Conservation (phyloP, 2,888 invertebrate species). For the Gordius sp. region DNA sequence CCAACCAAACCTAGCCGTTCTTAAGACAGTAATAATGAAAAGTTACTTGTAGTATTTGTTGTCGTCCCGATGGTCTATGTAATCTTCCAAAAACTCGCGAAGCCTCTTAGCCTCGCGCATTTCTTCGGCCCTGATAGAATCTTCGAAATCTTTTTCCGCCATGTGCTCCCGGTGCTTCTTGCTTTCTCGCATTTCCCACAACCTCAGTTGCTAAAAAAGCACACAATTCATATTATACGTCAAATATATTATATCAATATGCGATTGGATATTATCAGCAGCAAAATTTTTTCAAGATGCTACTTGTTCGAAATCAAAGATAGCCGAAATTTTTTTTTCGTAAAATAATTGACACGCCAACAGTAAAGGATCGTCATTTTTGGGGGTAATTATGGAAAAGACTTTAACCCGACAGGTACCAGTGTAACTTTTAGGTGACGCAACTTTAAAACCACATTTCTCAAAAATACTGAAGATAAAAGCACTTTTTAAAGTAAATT, state of each 20-base stretch:
- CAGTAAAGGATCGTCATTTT: neutral
- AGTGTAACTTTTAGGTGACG: no score
- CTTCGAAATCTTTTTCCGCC: slow-evolving; percentile 55
- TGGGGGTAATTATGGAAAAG: neutral
- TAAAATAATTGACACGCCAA: neutral
- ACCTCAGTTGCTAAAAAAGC: slow-evolving; percentile 30
- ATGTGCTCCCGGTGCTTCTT: slow-evolving; percentile 68
- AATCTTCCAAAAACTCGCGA: slow-evolving; percentile 91
- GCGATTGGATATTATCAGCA: no score
- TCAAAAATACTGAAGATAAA: no score
- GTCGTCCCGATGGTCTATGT: slow-evolving; percentile 90
- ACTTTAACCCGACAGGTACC: neutral
- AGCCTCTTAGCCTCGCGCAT: slow-evolving; percentile 59
- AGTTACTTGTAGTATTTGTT: slow-evolving; percentile 68
- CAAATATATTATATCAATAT: no score
- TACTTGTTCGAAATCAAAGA: no score
- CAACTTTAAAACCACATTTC: no score
- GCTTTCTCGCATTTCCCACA: slow-evolving; percentile 66
- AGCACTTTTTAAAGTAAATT: no score
- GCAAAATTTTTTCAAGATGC: no score
- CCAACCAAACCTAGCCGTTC: no score
- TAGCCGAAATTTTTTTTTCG: no score
- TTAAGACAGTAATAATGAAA: slow-evolving; percentile 3
- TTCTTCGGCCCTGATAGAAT: slow-evolving; percentile 27
- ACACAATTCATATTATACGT: no score